Evolutionary conservation across 2,113 vertebrate genomes (phyloP), one percentile per base, ranked within the genome.

Genomic region (Alosa alosa): DNA sequence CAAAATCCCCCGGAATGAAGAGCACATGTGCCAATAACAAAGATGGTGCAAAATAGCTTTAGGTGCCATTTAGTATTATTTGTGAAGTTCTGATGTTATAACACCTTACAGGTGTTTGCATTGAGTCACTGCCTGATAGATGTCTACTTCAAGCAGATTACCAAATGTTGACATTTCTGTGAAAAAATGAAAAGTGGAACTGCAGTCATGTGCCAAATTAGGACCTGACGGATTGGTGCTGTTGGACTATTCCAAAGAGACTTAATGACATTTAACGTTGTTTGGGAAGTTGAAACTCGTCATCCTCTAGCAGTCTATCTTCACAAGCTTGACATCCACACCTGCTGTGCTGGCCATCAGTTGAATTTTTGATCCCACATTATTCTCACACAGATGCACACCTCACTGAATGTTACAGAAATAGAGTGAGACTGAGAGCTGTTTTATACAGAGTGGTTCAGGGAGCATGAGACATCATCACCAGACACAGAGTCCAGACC

Each of bases 141-240:
- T 78, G 36, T 72, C 25, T 39, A 78, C 72, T 78, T 78, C 72
- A 78, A 78, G 72, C 72, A 15, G 31, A 78, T 78, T 36, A 78
- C 4, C 72, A 39, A 11, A 78, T 39, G 31, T 15, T 78, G 72
- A 39, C 31, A 78, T 78, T 68, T 68, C 31, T 78, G 10, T 78
- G 31, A 78, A 13, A 36, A 78, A 36, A 39, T 17, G 31, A 75
- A 75, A 72, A 72, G 68, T 75, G 25, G 68, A 11, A 75, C 31
- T 36, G 25, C 2, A 75, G 31, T 31, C 22, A 39, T 78, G 31
- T 11, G 64, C 72, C 36, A 39, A 78, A 17, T 17, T 13, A 13
- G 9, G 10, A 36, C 4, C 31, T 78, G 72, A 78, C 72, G 39
- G 36, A 78, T 36, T 31, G 25, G 31, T 72, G 72, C 31, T 78